Evolutionary conservation across 1,140 invertebrate genomes (phyloP).

Genomic region (Papilio polytes): DNA sequence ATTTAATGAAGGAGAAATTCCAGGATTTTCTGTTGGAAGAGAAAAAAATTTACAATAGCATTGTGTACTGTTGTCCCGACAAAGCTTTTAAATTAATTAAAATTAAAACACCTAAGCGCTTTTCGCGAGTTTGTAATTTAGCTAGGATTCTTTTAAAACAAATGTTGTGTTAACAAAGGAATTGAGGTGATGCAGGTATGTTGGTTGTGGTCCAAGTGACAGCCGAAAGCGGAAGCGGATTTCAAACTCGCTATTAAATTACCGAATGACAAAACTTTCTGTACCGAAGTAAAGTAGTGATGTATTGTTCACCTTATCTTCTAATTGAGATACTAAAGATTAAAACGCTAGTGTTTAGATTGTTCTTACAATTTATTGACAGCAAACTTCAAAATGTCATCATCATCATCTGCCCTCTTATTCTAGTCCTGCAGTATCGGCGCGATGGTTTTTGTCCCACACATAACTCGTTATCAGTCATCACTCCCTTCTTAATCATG

Average conservation of each 20-base stretch:
- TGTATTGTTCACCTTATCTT: no score
- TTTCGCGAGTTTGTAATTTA: conserved; percentile 53
- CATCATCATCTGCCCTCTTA: no score
- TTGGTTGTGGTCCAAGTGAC: conserved; percentile 34
- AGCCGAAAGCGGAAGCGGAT: conserved; percentile 21
- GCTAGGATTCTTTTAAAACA: conserved; percentile 58
- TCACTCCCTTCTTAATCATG: no score
- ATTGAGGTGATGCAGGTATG: conserved; percentile 29
- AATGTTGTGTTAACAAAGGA: conserved; percentile 48
- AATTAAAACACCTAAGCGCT: conserved; percentile 64
- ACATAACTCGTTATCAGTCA: no score
- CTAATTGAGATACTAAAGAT: no score
- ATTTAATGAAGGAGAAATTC: conserved; percentile 38
- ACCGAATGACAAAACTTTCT: no score
- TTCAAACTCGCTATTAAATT: not conserved
- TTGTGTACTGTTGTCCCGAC: conserved; percentile 47
- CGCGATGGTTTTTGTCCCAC: no score
- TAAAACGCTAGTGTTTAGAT: no score
- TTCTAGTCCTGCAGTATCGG: no score
- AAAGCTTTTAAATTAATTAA: conserved; percentile 70
- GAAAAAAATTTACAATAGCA: conserved; percentile 49
- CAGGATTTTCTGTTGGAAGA: conserved; percentile 37
- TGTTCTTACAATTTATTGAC: not conserved
- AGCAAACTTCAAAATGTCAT: not conserved
- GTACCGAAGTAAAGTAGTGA: no score